Conservation (phyloP, 2,888 invertebrate genomes). For the Plagodis pulveraria region DNA sequence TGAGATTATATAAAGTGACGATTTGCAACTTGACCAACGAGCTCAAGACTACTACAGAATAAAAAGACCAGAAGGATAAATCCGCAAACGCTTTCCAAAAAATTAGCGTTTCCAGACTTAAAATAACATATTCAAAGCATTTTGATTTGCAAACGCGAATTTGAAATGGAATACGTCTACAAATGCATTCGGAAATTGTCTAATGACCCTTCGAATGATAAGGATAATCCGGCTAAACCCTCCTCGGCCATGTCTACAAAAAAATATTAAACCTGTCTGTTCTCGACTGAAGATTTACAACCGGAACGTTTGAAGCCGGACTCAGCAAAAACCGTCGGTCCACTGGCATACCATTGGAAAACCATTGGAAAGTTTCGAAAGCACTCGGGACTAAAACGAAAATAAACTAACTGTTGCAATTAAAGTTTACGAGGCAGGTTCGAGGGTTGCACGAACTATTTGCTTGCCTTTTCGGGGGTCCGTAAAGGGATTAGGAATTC, state of each 20-base stretch:
- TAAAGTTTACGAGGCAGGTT: conserved; percentile 51
- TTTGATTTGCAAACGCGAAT: too few species aligned
- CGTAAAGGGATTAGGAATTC: conserved; percentile 21
- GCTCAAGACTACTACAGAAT: too few species aligned
- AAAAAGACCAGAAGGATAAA: too few species aligned
- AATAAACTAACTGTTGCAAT: conserved; percentile 59
- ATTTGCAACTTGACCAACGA: too few species aligned
- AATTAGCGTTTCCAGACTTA: too few species aligned
- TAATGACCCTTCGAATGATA: too few species aligned
- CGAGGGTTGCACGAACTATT: conserved; percentile 35
- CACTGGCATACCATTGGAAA: conserved; percentile 22
- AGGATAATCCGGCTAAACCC: conserved; percentile 3
- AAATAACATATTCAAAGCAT: too few species aligned
- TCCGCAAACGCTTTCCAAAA: too few species aligned
- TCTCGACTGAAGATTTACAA: conserved; percentile 6
- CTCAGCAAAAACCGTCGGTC: conserved; percentile 1
- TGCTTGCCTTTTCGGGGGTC: conserved; percentile 32
- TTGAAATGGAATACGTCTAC: too few species aligned
- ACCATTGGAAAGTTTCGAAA: conserved; percentile 33
- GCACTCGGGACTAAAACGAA: conserved; percentile 33
- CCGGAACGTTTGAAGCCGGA: neutral
- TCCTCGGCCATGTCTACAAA: neutral
- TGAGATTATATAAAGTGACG: too few species aligned
- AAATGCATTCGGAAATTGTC: too few species aligned
- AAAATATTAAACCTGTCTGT: conserved; percentile 9